Conservation (phyloP, 2,113 vertebrate genomes). For the Cynocephalus volans region DNA sequence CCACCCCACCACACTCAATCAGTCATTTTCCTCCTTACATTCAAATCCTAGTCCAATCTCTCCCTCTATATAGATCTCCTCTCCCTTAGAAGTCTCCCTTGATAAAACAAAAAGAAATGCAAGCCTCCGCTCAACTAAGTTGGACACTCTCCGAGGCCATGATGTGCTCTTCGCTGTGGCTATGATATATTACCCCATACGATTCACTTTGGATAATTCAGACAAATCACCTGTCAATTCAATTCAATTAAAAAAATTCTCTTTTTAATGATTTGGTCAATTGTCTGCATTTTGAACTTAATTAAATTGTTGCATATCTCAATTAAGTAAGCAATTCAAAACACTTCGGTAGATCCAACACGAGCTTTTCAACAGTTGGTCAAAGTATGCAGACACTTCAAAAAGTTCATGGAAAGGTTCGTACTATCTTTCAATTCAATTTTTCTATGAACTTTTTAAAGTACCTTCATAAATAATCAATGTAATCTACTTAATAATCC, state of each 20-base stretch:
- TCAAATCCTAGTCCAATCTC: neutral
- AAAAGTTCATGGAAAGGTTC: too few species aligned
- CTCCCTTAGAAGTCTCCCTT: neutral
- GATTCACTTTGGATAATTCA: neutral
- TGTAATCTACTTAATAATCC: conserved; percentile 7
- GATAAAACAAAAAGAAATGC: neutral
- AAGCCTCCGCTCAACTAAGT: neutral
- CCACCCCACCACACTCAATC: neutral
- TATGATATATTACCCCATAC: neutral
- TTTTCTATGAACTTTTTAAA: too few species aligned
- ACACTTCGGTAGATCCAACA: neutral
- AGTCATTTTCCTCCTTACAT: neutral
- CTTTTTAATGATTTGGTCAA: conserved; percentile 9
- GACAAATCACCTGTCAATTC: neutral
- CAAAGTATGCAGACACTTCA: neutral
- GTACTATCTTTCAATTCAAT: too few species aligned
- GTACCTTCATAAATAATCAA: neutral
- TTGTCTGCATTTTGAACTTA: conserved; percentile 42
- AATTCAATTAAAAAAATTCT: neutral
- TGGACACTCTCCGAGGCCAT: neutral
- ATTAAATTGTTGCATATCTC: neutral
- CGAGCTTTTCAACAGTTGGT: conserved; percentile 4
- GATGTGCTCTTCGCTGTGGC: neutral
- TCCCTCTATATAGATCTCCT: neutral
- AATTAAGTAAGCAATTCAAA: conserved; percentile 8